Percentiles rank a stretch among this genome's conserved stretches.
Conservation (phyloP, 2,113 vertebrate species). For the Epinephelus fuscoguttatus region DNA sequence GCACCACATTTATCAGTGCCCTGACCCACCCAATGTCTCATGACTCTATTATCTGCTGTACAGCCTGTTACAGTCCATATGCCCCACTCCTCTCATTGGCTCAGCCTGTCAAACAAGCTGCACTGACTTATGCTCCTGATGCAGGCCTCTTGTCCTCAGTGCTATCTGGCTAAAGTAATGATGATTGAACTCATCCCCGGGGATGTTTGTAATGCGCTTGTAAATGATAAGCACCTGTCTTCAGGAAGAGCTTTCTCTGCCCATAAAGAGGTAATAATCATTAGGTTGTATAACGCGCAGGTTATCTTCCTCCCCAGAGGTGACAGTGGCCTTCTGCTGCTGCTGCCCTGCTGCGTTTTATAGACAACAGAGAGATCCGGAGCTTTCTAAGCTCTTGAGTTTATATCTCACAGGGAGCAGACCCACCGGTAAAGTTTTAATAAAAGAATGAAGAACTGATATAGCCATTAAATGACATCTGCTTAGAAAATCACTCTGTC, state of each 20-base stretch:
- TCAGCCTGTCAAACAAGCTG: conserved; percentile 26
- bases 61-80: conserved; percentile 30
- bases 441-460: neutral
- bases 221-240: conserved; percentile 66
- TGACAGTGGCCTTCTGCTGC: conserved; percentile 47
- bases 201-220: conserved; percentile 54
- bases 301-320: conserved; percentile 39
- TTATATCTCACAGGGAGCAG: conserved; percentile 15
- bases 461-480: conserved; percentile 14
- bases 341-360: conserved; percentile 13
- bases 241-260: conserved; percentile 20
- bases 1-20: conserved; percentile 36
- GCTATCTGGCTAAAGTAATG: conserved; percentile 35
- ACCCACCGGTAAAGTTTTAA: neutral
- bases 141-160: conserved; percentile 5
- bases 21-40: conserved; percentile 16
- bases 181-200: conserved; percentile 38
- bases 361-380: neutral
- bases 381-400: conserved; percentile 1
- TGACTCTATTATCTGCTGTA: conserved; percentile 18
- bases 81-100: conserved; percentile 17
- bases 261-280: conserved; percentile 58
- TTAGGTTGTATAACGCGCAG: conserved; percentile 26
- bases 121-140: conserved; percentile 3
- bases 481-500: conserved; percentile 12